phyloP scores from a whole-genome alignment of 2,113 vertebrate genomes.

The Coptodon rendalli region DNA sequence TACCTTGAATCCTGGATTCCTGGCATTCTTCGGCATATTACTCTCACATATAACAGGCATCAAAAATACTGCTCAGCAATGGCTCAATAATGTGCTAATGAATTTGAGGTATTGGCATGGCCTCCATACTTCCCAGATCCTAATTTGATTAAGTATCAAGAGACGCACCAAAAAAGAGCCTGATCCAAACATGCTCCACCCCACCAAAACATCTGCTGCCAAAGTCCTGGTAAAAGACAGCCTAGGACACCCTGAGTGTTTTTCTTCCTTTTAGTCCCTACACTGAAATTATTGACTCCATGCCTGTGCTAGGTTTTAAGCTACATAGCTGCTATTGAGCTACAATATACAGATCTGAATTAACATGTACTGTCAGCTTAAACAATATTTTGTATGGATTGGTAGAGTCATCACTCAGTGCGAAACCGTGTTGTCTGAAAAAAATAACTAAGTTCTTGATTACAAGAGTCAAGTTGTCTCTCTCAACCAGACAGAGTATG shows the following conservation, averaged over 20 bases:
- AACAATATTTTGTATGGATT: not conserved
- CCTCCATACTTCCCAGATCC: not conserved
- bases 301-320: not conserved
- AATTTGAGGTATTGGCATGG: not conserved
- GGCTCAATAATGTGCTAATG: not conserved
- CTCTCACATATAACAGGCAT: not conserved
- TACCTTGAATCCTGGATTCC: not conserved
- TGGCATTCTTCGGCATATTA: not conserved
- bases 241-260: not conserved
- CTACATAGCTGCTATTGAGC: not conserved
- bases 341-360: not conserved
- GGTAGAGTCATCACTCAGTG: not conserved
- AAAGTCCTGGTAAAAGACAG: not conserved
- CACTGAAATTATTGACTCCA: not conserved
- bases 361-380: not conserved
- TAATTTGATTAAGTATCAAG: not conserved
- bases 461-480: not conserved
- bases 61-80: not conserved
- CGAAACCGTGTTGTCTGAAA: not conserved
- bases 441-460: not conserved
- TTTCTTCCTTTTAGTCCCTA: not conserved
- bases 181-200: not conserved
- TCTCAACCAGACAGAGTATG: not conserved
- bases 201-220: not conserved
- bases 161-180: not conserved